Base-by-base conservation (phyloP, 2,888 invertebrate genomes). In the Lissonota sp. region DNA sequence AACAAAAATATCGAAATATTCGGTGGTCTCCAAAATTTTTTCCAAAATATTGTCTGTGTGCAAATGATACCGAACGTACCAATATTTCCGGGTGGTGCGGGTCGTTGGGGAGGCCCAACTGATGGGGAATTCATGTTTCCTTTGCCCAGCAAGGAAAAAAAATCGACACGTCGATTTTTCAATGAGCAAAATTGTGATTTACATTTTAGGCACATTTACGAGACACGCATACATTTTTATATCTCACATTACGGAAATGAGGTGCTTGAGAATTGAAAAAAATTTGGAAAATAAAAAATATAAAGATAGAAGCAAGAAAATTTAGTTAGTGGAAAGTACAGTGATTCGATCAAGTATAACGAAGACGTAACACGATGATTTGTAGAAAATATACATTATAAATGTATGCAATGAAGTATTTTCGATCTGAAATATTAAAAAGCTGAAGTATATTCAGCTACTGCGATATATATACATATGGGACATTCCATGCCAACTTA, bases 61-160 rank as follows among this genome's bases (percentile, higher is more conserved):
- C 10, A 26, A 46, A 53, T 40, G 57, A 46, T 64, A 46, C 67
- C 42, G 69, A 84, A 91, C 92, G 84, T 92, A 92, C 92, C 92
- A 82, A 92, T 91, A 85, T 87, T 91, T 87, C 90, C 87, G 80
- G 92, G 92, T 86, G 92, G 92, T 87, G 91, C 88, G 84, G 92
- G 92, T 90, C 92, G 91, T 89, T 92, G 92, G 69, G 92, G 92
- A 83, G 88, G 89, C 86, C 88, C 89, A 87, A 86, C 86, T 69
- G 84, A 82, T 76, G 88, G 86, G 85, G 88, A 85, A 82, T 82
- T 84, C 84, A 88, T 84, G 77, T 87, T 88, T 88, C 90, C 92
- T 92, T 88, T 84, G 87, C 82, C 90, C 90, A 88, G 90, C 91
- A 89, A 89, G 86, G 84, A 87, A 86, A 86, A 85, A 88, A 82